Evolutionary conservation across 1,140 invertebrate species (phyloP).

Genomic region (Ooceraea biroi): DNA sequence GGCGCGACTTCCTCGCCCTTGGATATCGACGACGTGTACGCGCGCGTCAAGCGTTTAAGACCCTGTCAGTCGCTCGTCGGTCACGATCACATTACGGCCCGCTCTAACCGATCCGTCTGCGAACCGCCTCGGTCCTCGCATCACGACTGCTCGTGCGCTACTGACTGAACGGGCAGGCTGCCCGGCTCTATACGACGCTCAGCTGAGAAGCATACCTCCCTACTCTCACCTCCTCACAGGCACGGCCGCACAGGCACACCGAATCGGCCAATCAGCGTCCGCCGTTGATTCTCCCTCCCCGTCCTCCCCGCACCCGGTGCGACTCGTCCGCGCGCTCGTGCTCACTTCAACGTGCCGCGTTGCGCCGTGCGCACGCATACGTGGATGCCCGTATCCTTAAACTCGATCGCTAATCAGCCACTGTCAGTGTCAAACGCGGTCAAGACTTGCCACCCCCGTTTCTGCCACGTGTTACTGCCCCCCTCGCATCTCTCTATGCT

Average conservation of each 20-base stretch:
- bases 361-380: constrained; percentile 27
- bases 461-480: neutral
- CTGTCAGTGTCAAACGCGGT: constrained; percentile 51
- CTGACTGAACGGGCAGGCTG: constrained; percentile 79
- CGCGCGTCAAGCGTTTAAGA: constrained; percentile 29
- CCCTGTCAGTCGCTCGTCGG: constrained; percentile 74
- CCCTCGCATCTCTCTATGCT: neutral
- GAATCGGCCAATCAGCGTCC: constrained; percentile 69
- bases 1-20: neutral
- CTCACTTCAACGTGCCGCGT: constrained; percentile 24
- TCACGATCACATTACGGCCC: constrained; percentile 79
- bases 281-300: neutral
- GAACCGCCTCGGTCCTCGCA: constrained; percentile 76
- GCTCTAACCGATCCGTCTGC: constrained; percentile 45
- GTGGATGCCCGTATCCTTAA: constrained; percentile 56
- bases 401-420: constrained; percentile 38
- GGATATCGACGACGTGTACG: constrained; percentile 48
- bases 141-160: constrained; percentile 85
- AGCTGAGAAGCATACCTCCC: constrained; percentile 80
- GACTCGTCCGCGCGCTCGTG: neutral
- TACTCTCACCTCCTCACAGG: constrained; percentile 35
- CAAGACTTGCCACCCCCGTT: neutral
- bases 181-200: constrained; percentile 81
- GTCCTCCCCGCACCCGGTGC: constrained; percentile 3
- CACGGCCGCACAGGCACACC: constrained; percentile 32